Conservation (phyloP, 2,113 vertebrate genomes). For the Bufo bufo region DNA sequence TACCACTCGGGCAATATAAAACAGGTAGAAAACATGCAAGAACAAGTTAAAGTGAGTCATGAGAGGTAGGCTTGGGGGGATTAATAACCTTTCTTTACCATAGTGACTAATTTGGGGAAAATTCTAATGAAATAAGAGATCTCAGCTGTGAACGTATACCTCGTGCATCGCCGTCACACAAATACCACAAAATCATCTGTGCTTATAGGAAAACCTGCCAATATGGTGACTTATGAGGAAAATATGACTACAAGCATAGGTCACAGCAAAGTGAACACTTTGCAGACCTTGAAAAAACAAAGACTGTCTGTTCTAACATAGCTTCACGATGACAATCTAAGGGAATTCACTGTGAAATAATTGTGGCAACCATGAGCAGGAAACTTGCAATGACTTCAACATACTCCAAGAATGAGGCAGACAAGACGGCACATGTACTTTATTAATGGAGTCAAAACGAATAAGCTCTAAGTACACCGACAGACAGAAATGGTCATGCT, state of each 20-base stretch:
- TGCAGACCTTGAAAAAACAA: conserved; percentile 30
- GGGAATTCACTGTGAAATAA: conserved; percentile 17
- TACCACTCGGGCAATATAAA: neutral
- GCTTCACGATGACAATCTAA: conserved; percentile 14
- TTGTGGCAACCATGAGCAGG: conserved; percentile 26
- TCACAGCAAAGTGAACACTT: conserved; percentile 19
- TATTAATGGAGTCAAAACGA: conserved; percentile 32
- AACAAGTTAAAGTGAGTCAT: neutral
- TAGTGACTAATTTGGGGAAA: neutral
- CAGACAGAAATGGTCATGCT: conserved; percentile 15
- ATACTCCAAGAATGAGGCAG: conserved; percentile 21
- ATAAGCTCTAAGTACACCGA: neutral
- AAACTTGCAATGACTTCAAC: conserved; percentile 26
- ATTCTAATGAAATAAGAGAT: neutral
- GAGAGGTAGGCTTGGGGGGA: neutral
- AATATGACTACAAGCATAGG: conserved; percentile 1
- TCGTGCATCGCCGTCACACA: neutral
- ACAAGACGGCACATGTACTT: conserved; percentile 30
- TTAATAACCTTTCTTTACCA: neutral
- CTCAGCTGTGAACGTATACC: neutral
- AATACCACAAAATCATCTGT: conserved; percentile 25
- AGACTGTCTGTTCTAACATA: conserved; percentile 11
- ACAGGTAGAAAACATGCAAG: neutral
- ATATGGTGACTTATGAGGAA: conserved; percentile 29
- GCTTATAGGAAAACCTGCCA: conserved; percentile 18